phyloP scores from a whole-genome alignment of 2,888 invertebrate species.

The Heteromyza rotundicornis region DNA sequence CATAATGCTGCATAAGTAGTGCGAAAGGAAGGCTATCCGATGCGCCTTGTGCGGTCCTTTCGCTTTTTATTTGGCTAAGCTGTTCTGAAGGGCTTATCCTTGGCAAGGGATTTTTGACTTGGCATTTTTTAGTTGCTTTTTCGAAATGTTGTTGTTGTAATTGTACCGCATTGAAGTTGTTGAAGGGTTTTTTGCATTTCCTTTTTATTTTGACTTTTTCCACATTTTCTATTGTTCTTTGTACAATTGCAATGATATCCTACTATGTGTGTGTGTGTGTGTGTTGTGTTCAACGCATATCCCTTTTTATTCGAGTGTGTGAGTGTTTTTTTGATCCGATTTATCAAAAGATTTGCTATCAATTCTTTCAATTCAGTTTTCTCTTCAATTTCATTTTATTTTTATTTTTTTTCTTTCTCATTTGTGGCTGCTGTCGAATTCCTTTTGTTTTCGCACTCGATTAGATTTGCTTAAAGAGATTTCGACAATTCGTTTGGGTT shows the following conservation, averaged over 20 bases:
- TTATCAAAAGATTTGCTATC: constrained; percentile 31
- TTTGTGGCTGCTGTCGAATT: constrained; percentile 14
- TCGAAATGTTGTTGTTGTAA: constrained; percentile 20
- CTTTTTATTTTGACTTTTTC: constrained; percentile 7
- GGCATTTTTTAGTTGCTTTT: constrained; percentile 16
- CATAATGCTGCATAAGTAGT: no score
- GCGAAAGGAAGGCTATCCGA: neutral
- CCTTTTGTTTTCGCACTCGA: constrained; percentile 39
- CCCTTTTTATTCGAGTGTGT: neutral
- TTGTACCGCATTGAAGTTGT: no score
- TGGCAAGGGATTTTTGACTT: neutral
- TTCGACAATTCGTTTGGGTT: constrained; percentile 24
- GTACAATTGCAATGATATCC: constrained; percentile 9
- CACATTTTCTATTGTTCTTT: no score
- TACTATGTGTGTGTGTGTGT: constrained; percentile 6
- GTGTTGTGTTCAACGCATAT: neutral
- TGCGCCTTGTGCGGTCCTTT: no score
- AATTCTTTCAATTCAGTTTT: constrained; percentile 19
- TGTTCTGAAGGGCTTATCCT: neutral
- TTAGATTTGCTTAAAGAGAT: constrained; percentile 41
- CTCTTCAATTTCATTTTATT: constrained; percentile 10
- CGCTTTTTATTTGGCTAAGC: neutral
- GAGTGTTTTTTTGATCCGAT: constrained; percentile 26
- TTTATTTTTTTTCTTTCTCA: constrained; percentile 11
- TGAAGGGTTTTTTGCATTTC: no score